Evolutionary conservation across 2,888 invertebrate species (phyloP).

Genomic region (Xestia xanthographa): DNA sequence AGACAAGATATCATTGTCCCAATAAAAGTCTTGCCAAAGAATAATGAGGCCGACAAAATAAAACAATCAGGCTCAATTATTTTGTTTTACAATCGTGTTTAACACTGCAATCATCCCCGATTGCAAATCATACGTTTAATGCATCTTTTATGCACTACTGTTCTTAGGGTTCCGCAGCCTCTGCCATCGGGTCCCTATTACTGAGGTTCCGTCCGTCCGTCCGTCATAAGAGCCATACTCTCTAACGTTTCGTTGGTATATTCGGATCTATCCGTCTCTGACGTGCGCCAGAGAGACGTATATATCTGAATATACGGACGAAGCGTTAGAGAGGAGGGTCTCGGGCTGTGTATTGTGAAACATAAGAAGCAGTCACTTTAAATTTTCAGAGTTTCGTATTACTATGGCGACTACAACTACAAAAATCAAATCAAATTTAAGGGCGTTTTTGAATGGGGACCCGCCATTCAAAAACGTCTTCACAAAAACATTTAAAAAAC

Average conservation of each 20-base stretch:
- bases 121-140: conserved; percentile 43
- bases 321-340: no score
- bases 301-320: no score
- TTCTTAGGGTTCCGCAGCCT: background rate
- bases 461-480: background rate
- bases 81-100: conserved; percentile 30
- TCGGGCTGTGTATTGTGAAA: background rate
- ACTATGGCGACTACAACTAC: background rate
- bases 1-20: conserved; percentile 40
- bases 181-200: no score
- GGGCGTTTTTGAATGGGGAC: background rate
- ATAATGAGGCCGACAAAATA: conserved; percentile 55
- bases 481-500: no score
- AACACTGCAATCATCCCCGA: conserved; percentile 48
- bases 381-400: background rate
- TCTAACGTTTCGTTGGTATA: no score
- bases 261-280: no score
- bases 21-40: conserved; percentile 41
- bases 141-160: conserved; percentile 30
- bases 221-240: no score
- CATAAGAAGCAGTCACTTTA: background rate
- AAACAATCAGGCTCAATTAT: conserved; percentile 57
- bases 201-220: background rate
- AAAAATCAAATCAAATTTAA: background rate
- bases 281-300: no score